Conservation (phyloP, 2,113 vertebrate genomes). For the Strigops habroptila region DNA sequence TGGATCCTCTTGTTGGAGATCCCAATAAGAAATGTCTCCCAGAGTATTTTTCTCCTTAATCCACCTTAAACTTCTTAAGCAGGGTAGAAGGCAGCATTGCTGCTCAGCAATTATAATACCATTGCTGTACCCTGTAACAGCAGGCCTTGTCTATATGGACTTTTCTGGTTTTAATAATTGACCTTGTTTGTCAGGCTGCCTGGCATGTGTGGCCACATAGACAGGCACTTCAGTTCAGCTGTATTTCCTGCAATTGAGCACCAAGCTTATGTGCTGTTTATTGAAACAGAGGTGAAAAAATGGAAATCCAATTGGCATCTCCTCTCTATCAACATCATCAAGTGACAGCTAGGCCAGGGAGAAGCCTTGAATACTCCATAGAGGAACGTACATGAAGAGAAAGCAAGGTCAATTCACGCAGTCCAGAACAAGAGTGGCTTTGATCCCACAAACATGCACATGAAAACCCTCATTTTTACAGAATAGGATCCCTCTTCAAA, state of each 20-base stretch:
- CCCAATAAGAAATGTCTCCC: not conserved
- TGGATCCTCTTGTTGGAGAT: not conserved
- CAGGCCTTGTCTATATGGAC: not conserved
- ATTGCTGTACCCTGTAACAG: not conserved
- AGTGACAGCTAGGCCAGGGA: not conserved
- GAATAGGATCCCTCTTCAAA: not conserved
- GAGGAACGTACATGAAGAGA: not conserved
- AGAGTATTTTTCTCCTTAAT: not conserved
- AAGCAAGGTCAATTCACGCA: not conserved
- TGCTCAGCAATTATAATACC: not conserved
- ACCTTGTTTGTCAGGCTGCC: not conserved
- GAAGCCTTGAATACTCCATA: not conserved
- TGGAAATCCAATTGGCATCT: not conserved
- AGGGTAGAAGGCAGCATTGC: not conserved
- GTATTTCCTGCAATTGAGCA: not conserved
- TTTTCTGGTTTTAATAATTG: not conserved
- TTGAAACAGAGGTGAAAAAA: not conserved
- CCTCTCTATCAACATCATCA: not conserved
- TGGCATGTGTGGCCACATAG: rapidly evolving
- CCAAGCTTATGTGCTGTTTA: not conserved
- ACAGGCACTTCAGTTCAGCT: not conserved
- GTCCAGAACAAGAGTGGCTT: not conserved
- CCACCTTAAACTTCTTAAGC: not conserved
- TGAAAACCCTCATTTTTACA: not conserved
- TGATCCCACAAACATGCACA: not conserved